Evolutionary conservation across 2,113 vertebrate genomes (phyloP).

Genomic region (Dasyprocta punctata): DNA sequence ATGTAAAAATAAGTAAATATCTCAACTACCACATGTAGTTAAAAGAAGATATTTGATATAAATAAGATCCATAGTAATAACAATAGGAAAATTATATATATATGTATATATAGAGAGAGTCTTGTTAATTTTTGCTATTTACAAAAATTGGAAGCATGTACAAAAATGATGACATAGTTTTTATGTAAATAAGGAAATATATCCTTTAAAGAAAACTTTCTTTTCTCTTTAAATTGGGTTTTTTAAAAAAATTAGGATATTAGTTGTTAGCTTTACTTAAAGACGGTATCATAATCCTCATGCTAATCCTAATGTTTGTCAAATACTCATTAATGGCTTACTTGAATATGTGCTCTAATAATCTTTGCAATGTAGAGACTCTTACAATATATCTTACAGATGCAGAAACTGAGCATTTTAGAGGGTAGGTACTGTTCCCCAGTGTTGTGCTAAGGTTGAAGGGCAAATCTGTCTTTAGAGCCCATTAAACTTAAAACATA

Average conservation of each 20-base stretch:
- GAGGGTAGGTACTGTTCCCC: neutral
- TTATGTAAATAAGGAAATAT: constrained; percentile 1
- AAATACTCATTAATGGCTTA: neutral
- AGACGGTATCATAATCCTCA: neutral
- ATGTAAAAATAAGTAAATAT: neutral
- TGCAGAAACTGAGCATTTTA: neutral
- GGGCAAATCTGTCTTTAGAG: neutral
- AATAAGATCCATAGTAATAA: neutral
- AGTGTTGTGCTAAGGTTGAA: neutral
- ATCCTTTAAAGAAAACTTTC: neutral
- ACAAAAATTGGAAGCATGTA: neutral
- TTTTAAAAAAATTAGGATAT: neutral
- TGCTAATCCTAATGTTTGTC: neutral
- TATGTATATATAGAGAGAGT: neutral
- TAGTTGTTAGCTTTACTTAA: neutral
- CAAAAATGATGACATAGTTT: neutral
- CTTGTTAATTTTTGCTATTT: neutral
- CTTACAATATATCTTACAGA: neutral
- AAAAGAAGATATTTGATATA: constrained; percentile 16
- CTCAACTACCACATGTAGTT: neutral
- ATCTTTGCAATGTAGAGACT: neutral
- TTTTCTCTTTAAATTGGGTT: constrained; percentile 11
- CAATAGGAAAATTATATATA: constrained; percentile 35
- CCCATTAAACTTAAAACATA: neutral
- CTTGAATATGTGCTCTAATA: neutral